phyloP scores from a whole-genome alignment of 2,113 vertebrate genomes.

The Penelope pileata region DNA sequence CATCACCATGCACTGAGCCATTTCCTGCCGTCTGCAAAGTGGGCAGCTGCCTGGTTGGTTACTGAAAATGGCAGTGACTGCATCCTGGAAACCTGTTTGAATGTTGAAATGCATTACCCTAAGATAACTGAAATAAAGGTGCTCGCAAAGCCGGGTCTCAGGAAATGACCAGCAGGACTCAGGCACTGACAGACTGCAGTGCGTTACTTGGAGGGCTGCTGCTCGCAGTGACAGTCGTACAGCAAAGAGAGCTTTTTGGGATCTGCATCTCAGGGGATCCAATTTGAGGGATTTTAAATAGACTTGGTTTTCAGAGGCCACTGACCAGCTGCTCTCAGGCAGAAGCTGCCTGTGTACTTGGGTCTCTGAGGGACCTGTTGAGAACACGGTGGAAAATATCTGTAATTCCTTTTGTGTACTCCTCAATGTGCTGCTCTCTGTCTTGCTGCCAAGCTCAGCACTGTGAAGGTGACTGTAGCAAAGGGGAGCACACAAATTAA shows the following conservation, averaged over 20 bases:
- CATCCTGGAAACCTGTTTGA: neutral
- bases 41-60: neutral
- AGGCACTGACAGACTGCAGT: neutral
- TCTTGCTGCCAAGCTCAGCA: neutral
- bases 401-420: neutral
- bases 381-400: neutral
- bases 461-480: neutral
- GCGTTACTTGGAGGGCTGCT: fast-evolving
- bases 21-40: neutral
- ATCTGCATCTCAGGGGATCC: neutral
- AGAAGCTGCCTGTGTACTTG: neutral
- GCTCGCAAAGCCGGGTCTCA: neutral
- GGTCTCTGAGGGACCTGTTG: neutral
- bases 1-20: neutral
- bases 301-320: neutral
- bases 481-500: neutral
- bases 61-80: neutral
- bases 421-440: fast-evolving
- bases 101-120: fast-evolving
- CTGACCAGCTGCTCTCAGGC: neutral
- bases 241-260: neutral
- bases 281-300: neutral
- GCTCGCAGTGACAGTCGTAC: neutral
- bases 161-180: neutral
- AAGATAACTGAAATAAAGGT: fast-evolving